Evolutionary conservation across 2,113 vertebrate genomes (phyloP).

Genomic region (Calonectris borealis): DNA sequence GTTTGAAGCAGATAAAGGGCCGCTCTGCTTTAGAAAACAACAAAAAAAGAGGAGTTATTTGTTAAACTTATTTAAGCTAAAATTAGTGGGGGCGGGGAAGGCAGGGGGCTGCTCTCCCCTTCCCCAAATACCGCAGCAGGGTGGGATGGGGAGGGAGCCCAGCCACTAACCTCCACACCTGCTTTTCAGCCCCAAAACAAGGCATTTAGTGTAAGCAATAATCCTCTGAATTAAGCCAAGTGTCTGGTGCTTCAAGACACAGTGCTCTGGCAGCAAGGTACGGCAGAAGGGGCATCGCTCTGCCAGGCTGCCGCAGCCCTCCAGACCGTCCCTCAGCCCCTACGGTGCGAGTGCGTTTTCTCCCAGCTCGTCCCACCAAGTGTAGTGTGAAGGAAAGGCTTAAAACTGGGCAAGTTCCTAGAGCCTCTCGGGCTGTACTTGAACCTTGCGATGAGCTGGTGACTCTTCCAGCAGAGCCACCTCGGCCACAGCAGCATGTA

Average conservation of each 20-base stretch:
- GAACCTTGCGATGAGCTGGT: neutral
- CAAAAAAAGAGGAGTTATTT: too few relatives aligned
- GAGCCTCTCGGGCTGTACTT: neutral
- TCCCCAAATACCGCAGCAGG: neutral
- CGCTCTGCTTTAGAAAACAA: neutral
- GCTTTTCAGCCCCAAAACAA: neutral
- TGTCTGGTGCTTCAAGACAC: neutral
- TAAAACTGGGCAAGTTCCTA: neutral
- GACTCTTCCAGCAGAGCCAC: neutral
- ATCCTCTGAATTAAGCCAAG: neutral
- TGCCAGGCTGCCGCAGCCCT: neutral
- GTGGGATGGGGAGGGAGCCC: too few relatives aligned
- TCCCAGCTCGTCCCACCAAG: neutral
- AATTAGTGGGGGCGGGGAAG: neutral
- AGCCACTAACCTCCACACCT: neutral
- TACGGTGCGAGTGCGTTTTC: accelerated
- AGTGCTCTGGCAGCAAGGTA: neutral
- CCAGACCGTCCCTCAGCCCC: accelerated
- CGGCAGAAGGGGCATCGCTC: neutral
- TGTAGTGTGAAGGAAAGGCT: neutral
- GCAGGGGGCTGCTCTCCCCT: neutral
- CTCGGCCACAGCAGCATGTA: neutral
- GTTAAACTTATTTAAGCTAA: neutral
- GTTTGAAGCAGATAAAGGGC: neutral
- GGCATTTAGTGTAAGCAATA: neutral